Conservation (phyloP, 2,113 vertebrate genomes). For the Aleadryas rufinucha region DNA sequence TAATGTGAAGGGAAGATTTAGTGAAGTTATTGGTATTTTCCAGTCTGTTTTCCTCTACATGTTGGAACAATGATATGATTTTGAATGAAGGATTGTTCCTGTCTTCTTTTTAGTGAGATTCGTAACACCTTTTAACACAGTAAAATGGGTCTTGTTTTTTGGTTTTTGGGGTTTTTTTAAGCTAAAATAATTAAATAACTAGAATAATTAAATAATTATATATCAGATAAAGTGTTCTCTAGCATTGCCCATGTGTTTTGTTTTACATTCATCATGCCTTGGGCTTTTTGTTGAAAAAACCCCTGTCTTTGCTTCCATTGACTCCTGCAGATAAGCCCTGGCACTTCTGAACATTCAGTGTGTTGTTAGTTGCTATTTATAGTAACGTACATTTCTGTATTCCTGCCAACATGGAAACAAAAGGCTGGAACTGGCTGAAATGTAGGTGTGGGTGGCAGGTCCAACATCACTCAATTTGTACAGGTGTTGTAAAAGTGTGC, state of each 20-base stretch:
- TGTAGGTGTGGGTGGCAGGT: background rate
- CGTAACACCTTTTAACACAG: background rate
- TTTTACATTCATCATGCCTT: background rate
- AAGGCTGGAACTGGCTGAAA: background rate
- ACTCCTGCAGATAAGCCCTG: background rate
- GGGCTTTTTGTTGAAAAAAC: background rate
- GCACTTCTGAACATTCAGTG: background rate
- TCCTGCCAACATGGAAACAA: background rate
- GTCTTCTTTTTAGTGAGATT: background rate
- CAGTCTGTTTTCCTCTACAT: background rate
- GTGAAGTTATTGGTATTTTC: background rate
- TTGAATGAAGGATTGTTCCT: background rate
- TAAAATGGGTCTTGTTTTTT: background rate
- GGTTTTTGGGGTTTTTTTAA: background rate
- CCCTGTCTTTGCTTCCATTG: background rate
- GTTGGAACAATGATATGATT: background rate
- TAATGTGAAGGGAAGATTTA: background rate
- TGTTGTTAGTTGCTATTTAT: background rate
- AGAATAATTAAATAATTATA: background rate
- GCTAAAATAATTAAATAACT: background rate
- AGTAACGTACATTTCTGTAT: background rate
- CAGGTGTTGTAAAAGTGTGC: background rate
- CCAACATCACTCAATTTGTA: background rate
- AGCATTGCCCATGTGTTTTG: background rate
- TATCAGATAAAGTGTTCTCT: background rate